Conservation (phyloP, 2,888 invertebrate species). For the Alitta virens region DNA sequence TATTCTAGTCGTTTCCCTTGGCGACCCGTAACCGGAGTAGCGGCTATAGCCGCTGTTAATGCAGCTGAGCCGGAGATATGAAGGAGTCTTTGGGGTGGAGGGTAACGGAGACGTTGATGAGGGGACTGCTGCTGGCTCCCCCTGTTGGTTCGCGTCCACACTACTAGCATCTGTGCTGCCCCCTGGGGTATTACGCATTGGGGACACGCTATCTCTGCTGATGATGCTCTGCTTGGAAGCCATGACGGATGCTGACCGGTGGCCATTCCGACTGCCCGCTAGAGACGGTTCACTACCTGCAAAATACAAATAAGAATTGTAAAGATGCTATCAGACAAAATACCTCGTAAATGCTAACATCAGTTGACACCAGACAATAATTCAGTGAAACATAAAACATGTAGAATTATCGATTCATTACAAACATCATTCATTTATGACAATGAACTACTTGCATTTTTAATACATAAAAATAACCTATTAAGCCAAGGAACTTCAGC, state of each 20-base stretch:
- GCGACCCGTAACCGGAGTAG: slow-evolving; percentile 31
- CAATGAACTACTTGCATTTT: too few relatives aligned
- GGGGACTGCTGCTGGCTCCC: background rate
- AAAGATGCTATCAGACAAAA: too few relatives aligned
- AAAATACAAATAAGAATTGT: background rate
- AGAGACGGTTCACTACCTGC: slow-evolving; percentile 15
- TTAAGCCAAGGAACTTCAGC: too few relatives aligned
- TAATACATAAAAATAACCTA: too few relatives aligned
- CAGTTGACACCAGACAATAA: too few relatives aligned
- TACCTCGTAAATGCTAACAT: too few relatives aligned
- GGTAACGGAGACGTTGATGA: background rate
- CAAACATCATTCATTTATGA: too few relatives aligned
- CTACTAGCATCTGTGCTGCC: background rate
- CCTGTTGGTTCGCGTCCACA: background rate
- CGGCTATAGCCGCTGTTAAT: slow-evolving; percentile 49
- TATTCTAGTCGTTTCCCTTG: slow-evolving; percentile 4
- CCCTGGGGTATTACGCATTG: background rate
- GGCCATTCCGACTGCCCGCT: slow-evolving; percentile 11
- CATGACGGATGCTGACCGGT: slow-evolving; percentile 3
- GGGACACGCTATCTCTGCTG: slow-evolving; percentile 2
- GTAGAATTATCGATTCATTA: too few relatives aligned
- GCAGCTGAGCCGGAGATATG: slow-evolving; percentile 49
- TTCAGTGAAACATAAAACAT: too few relatives aligned
- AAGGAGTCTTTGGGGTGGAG: slow-evolving; percentile 33
- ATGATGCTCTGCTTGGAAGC: slow-evolving; percentile 10